phyloP scores from a whole-genome alignment of 2,113 vertebrate genomes.

The Junco hyemalis region DNA sequence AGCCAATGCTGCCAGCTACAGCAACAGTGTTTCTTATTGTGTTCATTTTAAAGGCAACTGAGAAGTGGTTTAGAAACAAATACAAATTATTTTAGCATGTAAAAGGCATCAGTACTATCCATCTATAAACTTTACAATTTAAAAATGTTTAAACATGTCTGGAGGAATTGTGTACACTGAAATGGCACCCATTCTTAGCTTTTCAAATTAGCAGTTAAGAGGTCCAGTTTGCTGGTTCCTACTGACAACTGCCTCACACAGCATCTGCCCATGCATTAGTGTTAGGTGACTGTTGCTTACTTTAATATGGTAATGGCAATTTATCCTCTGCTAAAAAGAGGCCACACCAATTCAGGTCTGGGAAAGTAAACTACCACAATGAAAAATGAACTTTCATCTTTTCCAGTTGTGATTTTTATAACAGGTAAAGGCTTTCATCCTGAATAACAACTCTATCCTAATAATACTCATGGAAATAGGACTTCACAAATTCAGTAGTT shows the following conservation, averaged over 20 bases:
- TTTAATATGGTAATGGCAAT: neutral
- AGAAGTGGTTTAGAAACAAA: neutral
- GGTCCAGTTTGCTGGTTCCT: neutral
- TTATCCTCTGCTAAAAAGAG: neutral
- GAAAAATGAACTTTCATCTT: conserved; percentile 34
- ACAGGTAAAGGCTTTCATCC: neutral
- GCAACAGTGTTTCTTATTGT: neutral
- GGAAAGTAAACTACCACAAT: neutral
- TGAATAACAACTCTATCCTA: neutral
- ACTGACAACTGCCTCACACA: neutral
- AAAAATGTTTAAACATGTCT: neutral
- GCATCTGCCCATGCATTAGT: neutral
- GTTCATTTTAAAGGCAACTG: neutral
- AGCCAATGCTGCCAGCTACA: neutral
- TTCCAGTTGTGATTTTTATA: neutral
- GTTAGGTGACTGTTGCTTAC: neutral
- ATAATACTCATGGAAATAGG: neutral
- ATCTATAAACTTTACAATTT: neutral
- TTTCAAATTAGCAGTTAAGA: neutral
- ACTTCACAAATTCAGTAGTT: no score
- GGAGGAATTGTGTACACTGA: neutral
- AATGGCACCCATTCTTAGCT: neutral
- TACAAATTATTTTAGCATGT: neutral
- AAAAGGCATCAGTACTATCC: neutral
- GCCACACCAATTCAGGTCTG: neutral